These are phyloP conservation scores for Elgaria multicarinata DNA, from an alignment of 2,113 vertebrate species.

Conservation along the genomic window DNA sequence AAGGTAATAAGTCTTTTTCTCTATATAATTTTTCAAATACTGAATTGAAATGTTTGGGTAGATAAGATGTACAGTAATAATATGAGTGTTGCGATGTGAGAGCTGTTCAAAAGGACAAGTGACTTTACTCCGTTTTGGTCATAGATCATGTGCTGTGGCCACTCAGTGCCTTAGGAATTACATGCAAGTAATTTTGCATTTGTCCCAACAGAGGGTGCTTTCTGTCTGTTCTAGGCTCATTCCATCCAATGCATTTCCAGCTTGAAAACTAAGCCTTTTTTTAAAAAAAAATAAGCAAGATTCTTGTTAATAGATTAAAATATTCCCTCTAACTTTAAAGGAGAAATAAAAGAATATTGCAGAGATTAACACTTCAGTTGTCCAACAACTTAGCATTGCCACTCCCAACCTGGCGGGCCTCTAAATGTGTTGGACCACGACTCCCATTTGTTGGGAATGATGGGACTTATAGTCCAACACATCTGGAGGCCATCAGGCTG, in stretches of 20 bases:
- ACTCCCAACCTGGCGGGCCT: too few species aligned
- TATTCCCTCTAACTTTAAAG: slow-evolving; percentile 42
- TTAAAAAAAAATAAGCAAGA: not conserved
- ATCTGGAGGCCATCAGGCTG: too few species aligned
- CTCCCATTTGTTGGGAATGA: too few species aligned
- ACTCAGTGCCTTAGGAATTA: not conserved
- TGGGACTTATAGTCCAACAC: too few species aligned
- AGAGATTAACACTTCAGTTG: slow-evolving; percentile 46
- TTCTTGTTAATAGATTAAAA: slow-evolving; percentile 26
- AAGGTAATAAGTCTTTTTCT: slow-evolving; percentile 83
- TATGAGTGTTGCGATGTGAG: not conserved
- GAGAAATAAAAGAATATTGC: slow-evolving; percentile 24
- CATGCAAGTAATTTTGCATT: slow-evolving; percentile 24
- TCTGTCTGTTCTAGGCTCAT: slow-evolving; percentile 17
- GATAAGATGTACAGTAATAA: not conserved
- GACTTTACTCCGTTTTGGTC: not conserved
- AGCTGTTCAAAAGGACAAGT: not conserved
- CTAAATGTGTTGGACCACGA: too few species aligned
- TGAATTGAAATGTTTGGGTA: slow-evolving; percentile 10
- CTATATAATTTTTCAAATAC: slow-evolving; percentile 4
- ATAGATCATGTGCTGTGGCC: not conserved
- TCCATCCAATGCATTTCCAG: not conserved
- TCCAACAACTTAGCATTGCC: not conserved
- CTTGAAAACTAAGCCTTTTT: not conserved
- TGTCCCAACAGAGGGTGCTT: slow-evolving; percentile 56